Evolutionary conservation across 2,113 vertebrate species (phyloP), one percentile per base, ranked within the genome.

Genomic region (Ophthalmolycus amberensis): DNA sequence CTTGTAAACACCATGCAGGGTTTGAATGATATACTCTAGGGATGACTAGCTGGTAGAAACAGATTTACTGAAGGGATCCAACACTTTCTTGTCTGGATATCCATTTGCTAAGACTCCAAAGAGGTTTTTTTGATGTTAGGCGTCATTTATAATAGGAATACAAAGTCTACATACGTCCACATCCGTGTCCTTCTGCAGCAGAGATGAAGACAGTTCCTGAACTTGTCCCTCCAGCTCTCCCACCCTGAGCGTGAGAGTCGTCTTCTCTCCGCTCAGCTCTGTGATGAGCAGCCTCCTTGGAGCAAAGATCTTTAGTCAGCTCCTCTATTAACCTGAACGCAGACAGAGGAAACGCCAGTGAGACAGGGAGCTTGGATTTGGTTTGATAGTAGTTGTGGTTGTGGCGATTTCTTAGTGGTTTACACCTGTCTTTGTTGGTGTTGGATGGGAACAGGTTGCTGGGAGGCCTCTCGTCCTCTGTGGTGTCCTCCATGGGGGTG

Each of bases 301-400:
- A 82, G 15, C 58, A 80, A 71, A 97, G 95, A n/a, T 95, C 95
- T 80, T 80, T 93, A 20, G 85, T 94, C 93, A 97, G 93, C 83
- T 97, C 96, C 80, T 97, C 91, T 0, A 97, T 96, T 68, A 92
- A 92, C 88, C 97, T 98, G 89, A 44, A 87, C 6, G 73, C 22
- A 85, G 56, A 77, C 64, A 82, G 54, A 79, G 15, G 40, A 11
- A 22, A 3, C 1, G 27, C 66, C 76, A 82, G 37, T 58, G 37
- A 59, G 29, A 56, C 27, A 25, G 10, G 16, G 9, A 5, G 15
- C 50, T 59, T 59, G 11, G 3, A 48, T 77, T 63, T 52, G 18
- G 38, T 46, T 64, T 18, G 15, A 6, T 62, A 11, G 11, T 32
- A 3, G 15, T 44, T 2, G 40, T 10, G 8, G 4, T 9, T n/a